These are phyloP conservation scores for Myripristis jacobus DNA, from an alignment of 2,797 vertebrate species.

Conservation along the genomic window DNA sequence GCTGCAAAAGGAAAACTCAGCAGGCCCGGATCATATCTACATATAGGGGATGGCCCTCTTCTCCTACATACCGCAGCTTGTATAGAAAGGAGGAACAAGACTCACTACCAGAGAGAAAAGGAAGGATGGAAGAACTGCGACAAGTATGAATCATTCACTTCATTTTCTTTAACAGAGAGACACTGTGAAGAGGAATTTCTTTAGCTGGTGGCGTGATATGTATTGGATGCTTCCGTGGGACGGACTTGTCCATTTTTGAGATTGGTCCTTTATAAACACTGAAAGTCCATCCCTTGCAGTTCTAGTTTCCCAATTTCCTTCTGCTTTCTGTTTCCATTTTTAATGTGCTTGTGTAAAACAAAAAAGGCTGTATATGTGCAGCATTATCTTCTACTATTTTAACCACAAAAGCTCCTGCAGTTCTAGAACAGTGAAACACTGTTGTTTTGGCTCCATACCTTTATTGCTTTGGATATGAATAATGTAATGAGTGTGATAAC, in stretches of 20 bases:
- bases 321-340: not conserved
- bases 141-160: constrained; percentile 36
- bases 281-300: not conserved
- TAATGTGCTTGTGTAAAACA: not conserved
- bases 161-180: not conserved
- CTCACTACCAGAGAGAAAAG: constrained; percentile 38
- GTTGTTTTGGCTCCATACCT: not conserved
- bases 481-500: not conserved
- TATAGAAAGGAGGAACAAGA: constrained; percentile 55
- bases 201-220: not conserved
- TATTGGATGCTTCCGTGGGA: too few species aligned
- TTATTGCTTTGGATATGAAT: not conserved
- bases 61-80: constrained; percentile 37
- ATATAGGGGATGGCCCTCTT: constrained; percentile 67
- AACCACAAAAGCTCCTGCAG: not conserved
- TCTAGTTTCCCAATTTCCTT: not conserved
- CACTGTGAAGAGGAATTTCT: not conserved
- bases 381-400: not conserved
- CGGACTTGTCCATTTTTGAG: not conserved
- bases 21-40: constrained; percentile 31
- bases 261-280: not conserved
- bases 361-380: not conserved
- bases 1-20: constrained; percentile 35
- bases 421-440: not conserved
- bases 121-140: constrained; percentile 27